These are phyloP conservation scores for Burhinus oedicnemus DNA, from an alignment of 2,113 vertebrate species.

Conservation along the genomic window DNA sequence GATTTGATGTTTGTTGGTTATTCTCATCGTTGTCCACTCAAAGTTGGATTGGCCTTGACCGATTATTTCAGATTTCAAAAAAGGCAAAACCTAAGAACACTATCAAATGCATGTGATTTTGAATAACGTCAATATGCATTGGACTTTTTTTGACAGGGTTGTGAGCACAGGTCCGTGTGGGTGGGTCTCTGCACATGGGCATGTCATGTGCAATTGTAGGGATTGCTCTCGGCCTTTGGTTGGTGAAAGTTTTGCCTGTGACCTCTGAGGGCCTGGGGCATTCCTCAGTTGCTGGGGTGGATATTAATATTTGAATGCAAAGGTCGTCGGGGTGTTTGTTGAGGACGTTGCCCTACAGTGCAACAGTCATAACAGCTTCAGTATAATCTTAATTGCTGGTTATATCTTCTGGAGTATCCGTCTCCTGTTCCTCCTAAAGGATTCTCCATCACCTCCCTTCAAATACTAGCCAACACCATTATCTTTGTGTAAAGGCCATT, in stretches of 20 bases:
- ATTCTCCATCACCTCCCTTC: background rate
- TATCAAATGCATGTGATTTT: background rate
- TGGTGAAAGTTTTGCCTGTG: background rate
- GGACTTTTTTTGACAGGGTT: background rate
- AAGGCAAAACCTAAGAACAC: background rate
- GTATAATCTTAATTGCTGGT: background rate
- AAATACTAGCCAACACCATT: background rate
- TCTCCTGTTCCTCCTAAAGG: background rate
- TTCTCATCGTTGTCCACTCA: background rate
- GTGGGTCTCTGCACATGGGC: background rate
- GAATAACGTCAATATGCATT: background rate
- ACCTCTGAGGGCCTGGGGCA: background rate
- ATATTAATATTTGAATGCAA: background rate
- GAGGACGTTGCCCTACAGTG: background rate
- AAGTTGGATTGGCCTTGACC: background rate
- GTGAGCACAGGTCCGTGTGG: background rate
- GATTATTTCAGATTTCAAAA: background rate
- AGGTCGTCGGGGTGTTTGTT: background rate
- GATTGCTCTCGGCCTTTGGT: background rate
- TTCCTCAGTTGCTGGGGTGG: background rate
- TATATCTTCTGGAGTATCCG: background rate
- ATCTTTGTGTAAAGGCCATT: background rate
- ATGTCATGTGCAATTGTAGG: fast-evolving
- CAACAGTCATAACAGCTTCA: background rate
- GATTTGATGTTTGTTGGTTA: background rate